phyloP scores from a whole-genome alignment of 1,140 invertebrate species.

The Musca vetustissima region DNA sequence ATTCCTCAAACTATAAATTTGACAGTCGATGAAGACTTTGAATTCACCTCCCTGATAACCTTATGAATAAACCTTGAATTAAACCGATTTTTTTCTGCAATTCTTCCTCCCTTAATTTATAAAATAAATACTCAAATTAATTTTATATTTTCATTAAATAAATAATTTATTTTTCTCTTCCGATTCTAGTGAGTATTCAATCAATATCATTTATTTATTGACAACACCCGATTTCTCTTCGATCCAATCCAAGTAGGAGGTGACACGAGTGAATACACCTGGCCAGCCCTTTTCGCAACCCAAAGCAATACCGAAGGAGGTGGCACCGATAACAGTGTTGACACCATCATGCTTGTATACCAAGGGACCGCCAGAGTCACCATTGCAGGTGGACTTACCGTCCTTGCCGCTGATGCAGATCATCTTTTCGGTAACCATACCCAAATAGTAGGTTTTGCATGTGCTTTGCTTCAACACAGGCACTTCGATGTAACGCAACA shows the following conservation, averaged over 20 bases:
- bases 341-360: slow-evolving; percentile 50
- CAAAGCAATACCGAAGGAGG: slow-evolving; percentile 59
- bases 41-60: too few species aligned
- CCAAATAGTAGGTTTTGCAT: slow-evolving; percentile 34
- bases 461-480: slow-evolving; percentile 34
- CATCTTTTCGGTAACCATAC: slow-evolving; percentile 31
- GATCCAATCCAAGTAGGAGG: slow-evolving; percentile 61
- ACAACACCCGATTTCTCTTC: slow-evolving; percentile 33
- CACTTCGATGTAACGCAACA: slow-evolving; percentile 40
- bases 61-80: too few species aligned
- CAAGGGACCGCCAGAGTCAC: slow-evolving; percentile 62
- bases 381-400: slow-evolving; percentile 49
- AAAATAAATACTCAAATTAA: too few species aligned
- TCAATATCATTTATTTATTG: slow-evolving; percentile 27
- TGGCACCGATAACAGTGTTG: slow-evolving; percentile 57
- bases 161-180: too few species aligned
- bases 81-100: too few species aligned
- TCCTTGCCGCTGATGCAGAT: slow-evolving; percentile 46
- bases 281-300: slow-evolving; percentile 60
- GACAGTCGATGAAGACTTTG: too few species aligned
- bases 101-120: too few species aligned
- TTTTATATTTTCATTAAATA: too few species aligned
- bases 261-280: slow-evolving; percentile 60
- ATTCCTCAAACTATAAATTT: too few species aligned
- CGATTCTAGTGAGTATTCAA: too few species aligned